These are phyloP conservation scores for Chrysemys picta DNA, from an alignment of 2,113 vertebrate genomes.

Conservation along the genomic window DNA sequence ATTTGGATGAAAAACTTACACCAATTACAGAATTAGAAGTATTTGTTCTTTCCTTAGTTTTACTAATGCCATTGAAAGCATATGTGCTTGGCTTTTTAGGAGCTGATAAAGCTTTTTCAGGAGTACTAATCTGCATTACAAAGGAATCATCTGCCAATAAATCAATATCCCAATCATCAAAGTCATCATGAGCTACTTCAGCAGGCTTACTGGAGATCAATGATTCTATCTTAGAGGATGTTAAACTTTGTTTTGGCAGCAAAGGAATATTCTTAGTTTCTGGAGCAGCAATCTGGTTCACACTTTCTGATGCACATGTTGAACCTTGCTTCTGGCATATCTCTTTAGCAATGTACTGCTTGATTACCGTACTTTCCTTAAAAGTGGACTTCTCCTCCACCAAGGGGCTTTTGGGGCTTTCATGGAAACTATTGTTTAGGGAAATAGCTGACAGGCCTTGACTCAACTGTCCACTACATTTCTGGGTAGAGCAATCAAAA, in stretches of 20 bases:
- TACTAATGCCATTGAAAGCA: constrained; percentile 64
- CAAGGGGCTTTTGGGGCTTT: constrained; percentile 35
- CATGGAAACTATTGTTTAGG: constrained; percentile 45
- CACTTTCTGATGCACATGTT: fast-evolving
- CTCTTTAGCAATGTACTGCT: neutral
- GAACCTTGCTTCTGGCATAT: neutral
- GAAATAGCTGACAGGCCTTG: constrained; percentile 70
- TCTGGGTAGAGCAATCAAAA: constrained; percentile 92
- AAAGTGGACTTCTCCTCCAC: constrained; percentile 40
- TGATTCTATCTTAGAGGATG: neutral
- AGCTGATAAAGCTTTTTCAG: constrained; percentile 17
- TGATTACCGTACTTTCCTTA: constrained; percentile 6
- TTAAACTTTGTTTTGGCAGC: neutral
- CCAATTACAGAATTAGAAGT: neutral
- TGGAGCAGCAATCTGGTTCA: neutral
- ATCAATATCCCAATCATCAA: constrained; percentile 90
- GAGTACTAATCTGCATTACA: constrained; percentile 74
- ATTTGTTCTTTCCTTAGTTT: neutral
- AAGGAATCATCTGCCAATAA: constrained; percentile 86
- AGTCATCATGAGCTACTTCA: constrained; percentile 64
- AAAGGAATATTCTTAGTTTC: neutral
- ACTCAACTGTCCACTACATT: constrained; percentile 83
- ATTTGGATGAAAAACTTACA: constrained; percentile 2
- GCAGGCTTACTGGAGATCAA: constrained; percentile 6
- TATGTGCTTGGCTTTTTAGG: neutral